Evolutionary conservation across 2,888 invertebrate genomes (phyloP).

Genomic region (Encarsia formosa): DNA sequence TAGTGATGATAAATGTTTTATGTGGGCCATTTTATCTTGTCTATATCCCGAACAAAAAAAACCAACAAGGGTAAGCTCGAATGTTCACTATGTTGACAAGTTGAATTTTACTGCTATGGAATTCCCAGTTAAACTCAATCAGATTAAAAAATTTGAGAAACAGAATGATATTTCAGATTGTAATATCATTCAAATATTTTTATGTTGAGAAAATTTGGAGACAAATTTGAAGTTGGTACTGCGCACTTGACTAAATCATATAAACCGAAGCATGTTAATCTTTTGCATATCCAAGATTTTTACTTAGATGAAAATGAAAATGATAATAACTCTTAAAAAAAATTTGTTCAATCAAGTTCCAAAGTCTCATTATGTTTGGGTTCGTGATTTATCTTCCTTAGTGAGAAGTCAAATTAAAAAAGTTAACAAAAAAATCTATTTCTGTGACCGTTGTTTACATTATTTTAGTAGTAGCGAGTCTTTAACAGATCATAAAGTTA

Average conservation of each 20-base stretch:
- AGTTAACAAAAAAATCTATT: not conserved
- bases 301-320: constrained; percentile 30
- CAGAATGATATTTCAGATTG: too few relatives aligned
- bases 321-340: constrained; percentile 18
- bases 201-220: too few relatives aligned
- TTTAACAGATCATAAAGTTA: constrained; percentile 8
- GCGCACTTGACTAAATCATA: too few relatives aligned
- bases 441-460: constrained; percentile 28
- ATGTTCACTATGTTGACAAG: not conserved
- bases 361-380: constrained; percentile 4
- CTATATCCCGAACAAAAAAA: too few relatives aligned
- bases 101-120: too few relatives aligned
- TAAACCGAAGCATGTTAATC: too few relatives aligned
- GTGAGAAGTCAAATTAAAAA: constrained; percentile 11
- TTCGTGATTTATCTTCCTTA: constrained; percentile 21
- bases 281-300: too few relatives aligned
- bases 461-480: constrained; percentile 13
- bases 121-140: too few relatives aligned
- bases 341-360: not conserved
- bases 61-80: too few relatives aligned
- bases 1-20: not conserved
- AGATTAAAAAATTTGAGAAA: not conserved
- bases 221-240: too few relatives aligned
- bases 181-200: too few relatives aligned
- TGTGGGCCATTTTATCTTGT: too few relatives aligned